Evolutionary conservation across 30 jellyfish, hydroid and myxozoan species (phyloP).

Genomic region (Hydractinia symbiolongicarpus): DNA sequence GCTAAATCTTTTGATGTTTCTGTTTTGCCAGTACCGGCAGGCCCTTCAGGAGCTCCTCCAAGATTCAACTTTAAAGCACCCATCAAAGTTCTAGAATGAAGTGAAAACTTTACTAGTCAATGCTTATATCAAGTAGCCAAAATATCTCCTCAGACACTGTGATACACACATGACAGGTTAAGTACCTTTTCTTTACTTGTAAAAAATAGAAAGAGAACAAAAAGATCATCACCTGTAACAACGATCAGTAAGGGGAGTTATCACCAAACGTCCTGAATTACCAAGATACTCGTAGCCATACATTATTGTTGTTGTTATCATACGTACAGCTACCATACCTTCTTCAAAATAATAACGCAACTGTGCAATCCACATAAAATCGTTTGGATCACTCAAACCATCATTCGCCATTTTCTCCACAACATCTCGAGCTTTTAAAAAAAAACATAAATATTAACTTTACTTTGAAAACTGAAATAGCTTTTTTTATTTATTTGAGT

Average conservation of each 20-base stretch:
- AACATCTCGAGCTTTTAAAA: conserved; percentile 88
- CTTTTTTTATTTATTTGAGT: not conserved
- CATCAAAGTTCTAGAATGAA: conserved; percentile 67
- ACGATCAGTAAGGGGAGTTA: conserved; percentile 94
- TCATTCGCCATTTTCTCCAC: conserved; percentile 81
- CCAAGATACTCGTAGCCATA: conserved; percentile 95
- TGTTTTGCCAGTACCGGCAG: conserved; percentile 96
- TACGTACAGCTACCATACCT: conserved; percentile 58
- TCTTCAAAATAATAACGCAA: conserved; percentile 87
- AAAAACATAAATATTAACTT: not conserved
- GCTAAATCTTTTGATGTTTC: conserved; percentile 92
- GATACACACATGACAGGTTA: too few species aligned
- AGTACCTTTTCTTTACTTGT: too few species aligned
- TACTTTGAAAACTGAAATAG: not conserved
- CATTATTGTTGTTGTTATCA: conserved; percentile 84
- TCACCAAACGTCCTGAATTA: conserved; percentile 88
- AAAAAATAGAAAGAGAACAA: too few species aligned
- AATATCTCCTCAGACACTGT: too few species aligned
- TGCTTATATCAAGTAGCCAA: too few species aligned
- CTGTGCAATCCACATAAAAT: conserved; percentile 92
- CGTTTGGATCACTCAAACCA: conserved; percentile 49
- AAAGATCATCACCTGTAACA: conserved; percentile 61
- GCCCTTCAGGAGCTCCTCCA: conserved; percentile 99
- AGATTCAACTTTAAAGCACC: conserved; percentile 81
- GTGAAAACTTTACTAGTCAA: too few species aligned